Conservation (phyloP, 2,888 invertebrate species). For the Copidosoma aretas region DNA sequence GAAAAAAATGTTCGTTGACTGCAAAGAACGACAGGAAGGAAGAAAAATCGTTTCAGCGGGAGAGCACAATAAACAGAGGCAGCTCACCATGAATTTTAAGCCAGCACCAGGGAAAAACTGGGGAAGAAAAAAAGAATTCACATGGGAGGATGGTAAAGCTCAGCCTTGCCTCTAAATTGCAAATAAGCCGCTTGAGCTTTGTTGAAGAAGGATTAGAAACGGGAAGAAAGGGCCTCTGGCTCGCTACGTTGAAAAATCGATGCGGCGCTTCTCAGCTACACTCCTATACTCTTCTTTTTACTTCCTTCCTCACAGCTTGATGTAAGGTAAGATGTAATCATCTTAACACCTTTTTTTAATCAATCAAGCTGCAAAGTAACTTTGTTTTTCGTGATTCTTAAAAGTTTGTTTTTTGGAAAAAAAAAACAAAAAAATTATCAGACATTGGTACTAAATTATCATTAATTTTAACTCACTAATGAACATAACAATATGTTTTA, state of each 20-base stretch:
- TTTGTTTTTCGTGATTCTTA: too few species aligned
- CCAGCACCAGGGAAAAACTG: not conserved
- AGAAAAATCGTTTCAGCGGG: not conserved
- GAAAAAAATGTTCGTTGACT: not conserved
- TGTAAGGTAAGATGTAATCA: too few species aligned
- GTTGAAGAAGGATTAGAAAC: slow-evolving; percentile 8
- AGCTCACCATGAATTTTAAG: not conserved
- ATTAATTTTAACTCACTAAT: too few species aligned
- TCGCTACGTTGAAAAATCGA: not conserved
- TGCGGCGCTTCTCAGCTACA: not conserved
- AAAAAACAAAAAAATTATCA: too few species aligned
- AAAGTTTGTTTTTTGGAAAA: too few species aligned
- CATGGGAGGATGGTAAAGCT: not conserved
- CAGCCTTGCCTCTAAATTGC: slow-evolving; percentile 12
- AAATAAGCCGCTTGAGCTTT: slow-evolving; percentile 24
- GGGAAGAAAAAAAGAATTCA: slow-evolving; percentile 9
- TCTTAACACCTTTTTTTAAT: too few species aligned
- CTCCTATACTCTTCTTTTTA: not conserved
- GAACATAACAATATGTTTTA: too few species aligned
- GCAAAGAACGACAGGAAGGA: not conserved
- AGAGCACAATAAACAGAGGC: not conserved
- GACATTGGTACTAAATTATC: too few species aligned
- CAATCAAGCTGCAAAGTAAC: too few species aligned
- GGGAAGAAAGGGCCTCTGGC: not conserved
- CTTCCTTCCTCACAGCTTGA: not conserved